Base-by-base conservation (phyloP, 2,113 vertebrate species). In the Gallinago media region DNA sequence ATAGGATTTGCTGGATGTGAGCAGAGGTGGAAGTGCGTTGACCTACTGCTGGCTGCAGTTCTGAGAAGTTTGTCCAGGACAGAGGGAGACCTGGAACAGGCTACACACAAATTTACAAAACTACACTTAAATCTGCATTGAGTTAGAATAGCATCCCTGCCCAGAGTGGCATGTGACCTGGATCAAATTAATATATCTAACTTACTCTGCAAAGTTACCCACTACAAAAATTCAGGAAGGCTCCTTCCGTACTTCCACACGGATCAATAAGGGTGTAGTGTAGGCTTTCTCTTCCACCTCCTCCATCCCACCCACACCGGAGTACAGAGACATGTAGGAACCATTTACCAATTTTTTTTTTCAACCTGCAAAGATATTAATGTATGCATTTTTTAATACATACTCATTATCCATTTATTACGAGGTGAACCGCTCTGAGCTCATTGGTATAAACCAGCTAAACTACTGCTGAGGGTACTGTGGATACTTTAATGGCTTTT, bases 361-460 rank as follows among this genome's bases (percentile, higher is more conserved):
- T 47, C 55, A 87, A 93, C 25, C 68, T 93, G 86, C 55, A 56
- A 68, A 93, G 38, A 62, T 80, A 95, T 74, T 94, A 95, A 94
- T 89, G 59, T 31, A 76, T 95, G 91, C n/a, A 50, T 8, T 79
- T 93, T 88, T 92, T 76, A 42, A 44, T 92, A 73, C 49, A 23
- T 26, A 36, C 20, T 93, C 63, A 85, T 97, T 94, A 96, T 92
- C 78, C 74, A 80, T 91, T 95, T 94, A 96, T 89, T 91, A 85
- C 0, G 36, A 90, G 94, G 75, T 80, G 78, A 82, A 92, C 88
- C 50, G 52, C 70, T 93, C 75, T 1, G 14, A 55, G 54, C 92
- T 94, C 77, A 94, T 91, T 76, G 91, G 38, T 56, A 55, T 49
- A 82, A 82, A 73, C 27, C 9, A 21, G 15, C 65, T 55, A 77